These are phyloP conservation scores for Glareola pratincola DNA, from an alignment of 2,113 vertebrate genomes.

Conservation along the genomic window DNA sequence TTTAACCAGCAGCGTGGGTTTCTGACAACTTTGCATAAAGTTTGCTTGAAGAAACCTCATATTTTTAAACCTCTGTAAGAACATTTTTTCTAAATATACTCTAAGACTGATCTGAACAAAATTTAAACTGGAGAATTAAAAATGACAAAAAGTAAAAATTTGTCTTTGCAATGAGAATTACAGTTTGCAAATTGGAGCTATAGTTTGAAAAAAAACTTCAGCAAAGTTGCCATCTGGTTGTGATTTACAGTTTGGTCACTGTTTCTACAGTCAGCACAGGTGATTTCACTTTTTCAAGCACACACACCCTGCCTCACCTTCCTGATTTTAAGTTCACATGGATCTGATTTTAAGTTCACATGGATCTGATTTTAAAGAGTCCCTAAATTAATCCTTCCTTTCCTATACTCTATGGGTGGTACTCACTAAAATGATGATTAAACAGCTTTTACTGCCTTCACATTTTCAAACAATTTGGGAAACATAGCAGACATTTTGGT, in stretches of 20 bases:
- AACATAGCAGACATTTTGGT: neutral
- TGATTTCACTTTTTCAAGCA: neutral
- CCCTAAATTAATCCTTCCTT: neutral
- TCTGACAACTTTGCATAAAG: constrained; percentile 22
- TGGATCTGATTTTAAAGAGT: neutral
- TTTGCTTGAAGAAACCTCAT: constrained; percentile 20
- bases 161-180: neutral
- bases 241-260: neutral
- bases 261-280: neutral
- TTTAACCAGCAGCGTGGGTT: constrained; percentile 26
- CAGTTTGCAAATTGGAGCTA: neutral
- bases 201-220: neutral
- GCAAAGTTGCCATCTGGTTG: neutral
- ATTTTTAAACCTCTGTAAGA: constrained; percentile 25
- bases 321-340: neutral
- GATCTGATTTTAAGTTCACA: no score
- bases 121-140: neutral
- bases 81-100: constrained; percentile 2
- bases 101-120: neutral
- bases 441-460: neutral
- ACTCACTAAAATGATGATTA: neutral
- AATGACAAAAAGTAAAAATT: neutral
- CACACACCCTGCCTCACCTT: neutral
- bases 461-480: neutral
- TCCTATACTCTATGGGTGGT: neutral